A percentile compares a stretch with the other conserved stretches of the same genome.
These are phyloP conservation scores for Coenonympha arcania DNA, from an alignment of 2,888 invertebrate species.

Conservation along the genomic window DNA sequence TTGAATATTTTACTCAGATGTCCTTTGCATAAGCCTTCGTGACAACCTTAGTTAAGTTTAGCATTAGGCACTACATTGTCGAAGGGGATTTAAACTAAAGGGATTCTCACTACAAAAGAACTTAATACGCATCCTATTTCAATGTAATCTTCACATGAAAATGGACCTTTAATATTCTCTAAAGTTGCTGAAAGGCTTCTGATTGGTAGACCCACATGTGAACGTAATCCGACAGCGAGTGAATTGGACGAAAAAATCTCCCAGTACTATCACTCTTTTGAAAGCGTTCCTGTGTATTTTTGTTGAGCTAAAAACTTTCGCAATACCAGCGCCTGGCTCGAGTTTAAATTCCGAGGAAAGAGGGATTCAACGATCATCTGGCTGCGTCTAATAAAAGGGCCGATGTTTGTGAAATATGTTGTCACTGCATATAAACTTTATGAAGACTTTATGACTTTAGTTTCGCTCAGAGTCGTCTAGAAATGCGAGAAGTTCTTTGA, in stretches of 20 bases:
- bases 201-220: conserved; percentile 50
- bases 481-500: conserved; percentile 41
- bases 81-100: conserved; percentile 12
- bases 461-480: conserved; percentile 45
- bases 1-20: no score
- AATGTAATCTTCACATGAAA: conserved; percentile 23
- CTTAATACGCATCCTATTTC: conserved; percentile 19
- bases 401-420: conserved; percentile 66
- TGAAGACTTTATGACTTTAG: conserved; percentile 69
- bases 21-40: not conserved
- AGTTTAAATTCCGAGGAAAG: conserved; percentile 58
- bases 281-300: conserved; percentile 73
- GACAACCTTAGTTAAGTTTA: conserved; percentile 4
- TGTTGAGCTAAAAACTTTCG: conserved; percentile 70
- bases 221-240: conserved; percentile 54
- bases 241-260: conserved; percentile 49
- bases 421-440: conserved; percentile 72
- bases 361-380: conserved; percentile 60
- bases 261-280: conserved; percentile 57
- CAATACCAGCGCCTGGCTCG: conserved; percentile 59
- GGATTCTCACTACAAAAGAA: conserved; percentile 10
- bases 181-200: conserved; percentile 52
- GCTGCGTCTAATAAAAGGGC: conserved; percentile 64
- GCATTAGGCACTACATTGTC: conserved; percentile 4
- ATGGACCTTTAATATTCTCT: conserved; percentile 32